phyloP scores from a whole-genome alignment of 1,140 invertebrate species.

The Drosophila pruinosa region DNA sequence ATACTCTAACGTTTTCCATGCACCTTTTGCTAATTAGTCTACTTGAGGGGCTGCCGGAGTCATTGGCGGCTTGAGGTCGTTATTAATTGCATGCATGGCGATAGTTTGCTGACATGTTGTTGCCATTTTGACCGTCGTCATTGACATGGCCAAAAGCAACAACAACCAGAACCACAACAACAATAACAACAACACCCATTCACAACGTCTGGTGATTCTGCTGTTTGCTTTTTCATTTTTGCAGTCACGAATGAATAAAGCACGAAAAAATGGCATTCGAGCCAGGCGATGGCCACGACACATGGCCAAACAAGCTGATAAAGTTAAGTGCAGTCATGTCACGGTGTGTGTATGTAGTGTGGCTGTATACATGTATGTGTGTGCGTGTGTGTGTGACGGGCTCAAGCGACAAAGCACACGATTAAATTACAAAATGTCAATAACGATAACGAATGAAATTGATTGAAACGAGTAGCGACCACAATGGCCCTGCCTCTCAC shows the following conservation, averaged over 20 bases:
- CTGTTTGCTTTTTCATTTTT: conserved; percentile 27
- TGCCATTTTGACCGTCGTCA: conserved; percentile 3
- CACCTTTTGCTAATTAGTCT: background rate
- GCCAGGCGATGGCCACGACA: conserved; percentile 8
- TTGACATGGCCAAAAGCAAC: background rate
- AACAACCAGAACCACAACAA: background rate
- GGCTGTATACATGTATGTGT: conserved; percentile 7
- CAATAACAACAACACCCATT: background rate
- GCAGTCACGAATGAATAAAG: background rate
- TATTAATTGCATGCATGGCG: conserved; percentile 19
- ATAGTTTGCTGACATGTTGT: conserved; percentile 26
- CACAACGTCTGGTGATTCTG: conserved; percentile 29
- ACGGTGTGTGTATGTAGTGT: background rate
- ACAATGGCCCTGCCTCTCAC: conserved; percentile 20
- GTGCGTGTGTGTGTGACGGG: conserved; percentile 41
- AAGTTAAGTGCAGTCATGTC: conserved; percentile 68
- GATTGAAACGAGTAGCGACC: conserved; percentile 75
- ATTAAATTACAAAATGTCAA: conserved; percentile 73
- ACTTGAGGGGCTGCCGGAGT: background rate
- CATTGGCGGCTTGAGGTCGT: background rate
- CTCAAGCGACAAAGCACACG: conserved; percentile 71
- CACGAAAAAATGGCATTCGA: background rate
- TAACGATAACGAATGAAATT: conserved; percentile 77
- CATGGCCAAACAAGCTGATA: conserved; percentile 67
- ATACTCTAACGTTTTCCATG: background rate